phyloP scores from a whole-genome alignment of 2,797 vertebrate species.

The Loriculus beryllinus region DNA sequence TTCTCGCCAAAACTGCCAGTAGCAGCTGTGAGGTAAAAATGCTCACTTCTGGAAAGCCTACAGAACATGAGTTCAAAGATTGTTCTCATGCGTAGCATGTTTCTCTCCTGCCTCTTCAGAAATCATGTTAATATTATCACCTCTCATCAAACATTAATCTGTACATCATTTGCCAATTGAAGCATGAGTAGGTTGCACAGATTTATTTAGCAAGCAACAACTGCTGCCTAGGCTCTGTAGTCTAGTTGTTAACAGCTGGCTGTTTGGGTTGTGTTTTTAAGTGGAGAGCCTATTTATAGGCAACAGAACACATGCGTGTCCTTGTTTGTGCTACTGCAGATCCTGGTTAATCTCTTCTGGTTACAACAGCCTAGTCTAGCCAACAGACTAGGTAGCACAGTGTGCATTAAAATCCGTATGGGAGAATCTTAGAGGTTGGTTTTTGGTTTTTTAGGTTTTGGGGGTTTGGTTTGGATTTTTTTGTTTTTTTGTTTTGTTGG shows the following conservation, averaged over 20 bases:
- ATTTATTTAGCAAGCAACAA: slow-evolving; percentile 19
- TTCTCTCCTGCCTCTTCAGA: neutral
- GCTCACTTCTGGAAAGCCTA: neutral
- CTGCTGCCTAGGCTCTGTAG: neutral
- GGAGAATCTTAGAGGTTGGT: neutral
- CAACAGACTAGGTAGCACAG: neutral
- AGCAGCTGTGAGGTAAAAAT: neutral
- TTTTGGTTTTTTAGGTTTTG: neutral
- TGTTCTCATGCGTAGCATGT: neutral
- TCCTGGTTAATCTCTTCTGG: neutral
- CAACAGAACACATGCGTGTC: neutral
- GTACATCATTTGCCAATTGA: slow-evolving; percentile 16
- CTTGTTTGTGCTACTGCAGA: slow-evolving; percentile 9
- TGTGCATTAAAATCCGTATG: neutral
- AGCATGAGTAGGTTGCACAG: neutral
- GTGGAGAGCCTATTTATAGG: slow-evolving; percentile 47
- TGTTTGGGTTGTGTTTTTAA: slow-evolving; percentile 8
- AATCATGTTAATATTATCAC: slow-evolving; percentile 11
- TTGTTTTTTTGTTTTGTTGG: no score
- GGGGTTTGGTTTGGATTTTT: accelerated
- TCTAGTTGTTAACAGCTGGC: slow-evolving; percentile 15
- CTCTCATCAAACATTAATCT: slow-evolving; percentile 38
- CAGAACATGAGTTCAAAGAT: neutral
- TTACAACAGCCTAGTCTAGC: neutral
- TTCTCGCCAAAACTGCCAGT: neutral